Conservation (phyloP, 2,113 vertebrate genomes). For the Eupsittula cactorum region DNA sequence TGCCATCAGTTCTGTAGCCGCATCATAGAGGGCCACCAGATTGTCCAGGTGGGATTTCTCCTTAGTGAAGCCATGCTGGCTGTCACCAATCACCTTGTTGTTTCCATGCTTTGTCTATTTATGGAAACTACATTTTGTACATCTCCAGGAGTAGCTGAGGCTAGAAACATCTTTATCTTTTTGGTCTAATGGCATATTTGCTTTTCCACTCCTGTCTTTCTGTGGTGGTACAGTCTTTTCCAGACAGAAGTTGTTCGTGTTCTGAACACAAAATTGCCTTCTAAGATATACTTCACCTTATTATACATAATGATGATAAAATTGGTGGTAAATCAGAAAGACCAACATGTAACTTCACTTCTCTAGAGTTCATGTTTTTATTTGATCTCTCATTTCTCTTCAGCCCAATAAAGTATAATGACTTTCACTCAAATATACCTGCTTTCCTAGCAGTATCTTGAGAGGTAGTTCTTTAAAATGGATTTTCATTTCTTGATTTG, state of each 20-base stretch:
- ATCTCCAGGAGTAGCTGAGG: not conserved
- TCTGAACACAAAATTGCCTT: not conserved
- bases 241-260: not conserved
- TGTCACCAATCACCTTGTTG: no score
- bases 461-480: not conserved
- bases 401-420: not conserved
- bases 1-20: no score
- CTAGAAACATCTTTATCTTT: not conserved
- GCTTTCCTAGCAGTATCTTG: not conserved
- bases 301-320: not conserved
- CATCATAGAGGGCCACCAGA: no score
- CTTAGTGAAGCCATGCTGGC: no score
- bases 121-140: not conserved
- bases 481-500: not conserved
- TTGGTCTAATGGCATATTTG: not conserved
- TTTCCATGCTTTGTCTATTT: not conserved
- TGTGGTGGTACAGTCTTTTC: not conserved
- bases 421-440: not conserved
- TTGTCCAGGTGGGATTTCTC: no score
- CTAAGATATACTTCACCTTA: not conserved
- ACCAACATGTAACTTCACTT: not conserved
- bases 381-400: not conserved
- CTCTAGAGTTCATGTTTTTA: not conserved
- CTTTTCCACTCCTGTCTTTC: not conserved
- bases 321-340: not conserved